A percentile compares a stretch with the other conserved stretches of the same genome.
Conservation (phyloP, 2,888 invertebrate genomes). For the Meteorus colon region DNA sequence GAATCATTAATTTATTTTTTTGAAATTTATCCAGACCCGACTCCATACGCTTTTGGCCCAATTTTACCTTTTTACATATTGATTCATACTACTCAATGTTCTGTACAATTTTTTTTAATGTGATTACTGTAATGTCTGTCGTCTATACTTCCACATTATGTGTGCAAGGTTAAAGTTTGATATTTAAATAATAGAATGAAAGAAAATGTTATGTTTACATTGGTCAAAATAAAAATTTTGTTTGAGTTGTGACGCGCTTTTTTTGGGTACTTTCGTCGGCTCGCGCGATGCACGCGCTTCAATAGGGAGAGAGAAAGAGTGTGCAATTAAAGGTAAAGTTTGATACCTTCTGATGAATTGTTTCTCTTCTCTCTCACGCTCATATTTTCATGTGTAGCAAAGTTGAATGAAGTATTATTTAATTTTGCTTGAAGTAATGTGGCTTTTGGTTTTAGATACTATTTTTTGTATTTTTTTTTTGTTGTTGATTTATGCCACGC, state of each 20-base stretch:
- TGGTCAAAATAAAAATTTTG: not conserved
- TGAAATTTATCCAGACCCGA: conserved; percentile 56
- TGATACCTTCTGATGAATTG: conserved; percentile 20
- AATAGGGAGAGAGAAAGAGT: conserved; percentile 10
- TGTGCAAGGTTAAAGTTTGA: not conserved
- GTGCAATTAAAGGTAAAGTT: conserved; percentile 30
- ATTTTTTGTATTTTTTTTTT: not conserved
- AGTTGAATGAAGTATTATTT: conserved; percentile 6
- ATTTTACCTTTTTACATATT: conserved; percentile 40
- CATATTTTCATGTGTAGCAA: conserved; percentile 12
- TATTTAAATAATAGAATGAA: not conserved
- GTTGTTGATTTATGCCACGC: not conserved
- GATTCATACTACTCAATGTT: conserved; percentile 24
- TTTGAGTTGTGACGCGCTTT: conserved; percentile 42
- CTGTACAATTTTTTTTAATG: conserved; percentile 4
- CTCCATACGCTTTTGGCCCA: conserved; percentile 54
- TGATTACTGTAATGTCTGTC: conserved; percentile 38
- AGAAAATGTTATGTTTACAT: conserved; percentile 7
- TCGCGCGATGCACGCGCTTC: conserved; percentile 41
- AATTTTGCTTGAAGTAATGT: not conserved
- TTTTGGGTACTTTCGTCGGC: conserved; percentile 36
- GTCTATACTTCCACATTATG: not conserved
- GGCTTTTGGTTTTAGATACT: not conserved
- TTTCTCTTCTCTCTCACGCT: not conserved
- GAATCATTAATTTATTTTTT: conserved; percentile 23